Evolutionary conservation across 2,113 vertebrate genomes (phyloP).

Genomic region (Anolis carolinensis): DNA sequence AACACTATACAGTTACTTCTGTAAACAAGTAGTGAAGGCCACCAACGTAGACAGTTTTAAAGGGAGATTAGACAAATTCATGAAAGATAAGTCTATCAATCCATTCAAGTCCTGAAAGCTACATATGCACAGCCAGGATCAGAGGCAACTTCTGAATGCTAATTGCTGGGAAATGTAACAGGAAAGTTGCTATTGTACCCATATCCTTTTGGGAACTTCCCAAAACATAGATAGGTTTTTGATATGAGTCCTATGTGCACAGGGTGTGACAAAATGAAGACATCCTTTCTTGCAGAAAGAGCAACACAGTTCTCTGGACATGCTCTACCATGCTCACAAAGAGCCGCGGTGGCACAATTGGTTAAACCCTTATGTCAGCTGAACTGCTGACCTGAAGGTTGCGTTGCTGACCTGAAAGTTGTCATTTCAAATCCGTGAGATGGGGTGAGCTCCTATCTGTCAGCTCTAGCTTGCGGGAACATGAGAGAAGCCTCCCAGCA

Average conservation of each 20-base stretch:
- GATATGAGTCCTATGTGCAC: not conserved
- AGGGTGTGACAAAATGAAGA: not conserved
- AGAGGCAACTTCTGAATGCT: not conserved
- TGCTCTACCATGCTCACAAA: not conserved
- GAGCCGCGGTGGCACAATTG: too few relatives aligned
- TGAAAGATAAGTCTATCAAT: not conserved
- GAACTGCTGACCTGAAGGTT: too few relatives aligned
- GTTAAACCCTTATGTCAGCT: too few relatives aligned
- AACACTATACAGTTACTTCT: not conserved
- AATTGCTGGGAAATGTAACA: not conserved
- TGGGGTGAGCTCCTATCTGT: too few relatives aligned
- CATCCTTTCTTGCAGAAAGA: not conserved
- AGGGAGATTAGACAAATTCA: not conserved
- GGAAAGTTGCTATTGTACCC: not conserved
- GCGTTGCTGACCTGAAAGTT: too few relatives aligned
- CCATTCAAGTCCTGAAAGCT: not conserved
- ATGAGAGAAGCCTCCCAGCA: too few relatives aligned
- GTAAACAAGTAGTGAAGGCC: not conserved
- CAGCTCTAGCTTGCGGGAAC: too few relatives aligned
- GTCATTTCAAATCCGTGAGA: too few relatives aligned
- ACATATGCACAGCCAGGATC: not conserved
- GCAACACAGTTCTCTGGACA: not conserved
- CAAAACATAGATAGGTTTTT: not conserved
- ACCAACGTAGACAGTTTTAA: too few relatives aligned
- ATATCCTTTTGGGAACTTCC: not conserved